Base-by-base conservation (phyloP, 2,797 vertebrate species). In the Pipistrellus pipistrellus region DNA sequence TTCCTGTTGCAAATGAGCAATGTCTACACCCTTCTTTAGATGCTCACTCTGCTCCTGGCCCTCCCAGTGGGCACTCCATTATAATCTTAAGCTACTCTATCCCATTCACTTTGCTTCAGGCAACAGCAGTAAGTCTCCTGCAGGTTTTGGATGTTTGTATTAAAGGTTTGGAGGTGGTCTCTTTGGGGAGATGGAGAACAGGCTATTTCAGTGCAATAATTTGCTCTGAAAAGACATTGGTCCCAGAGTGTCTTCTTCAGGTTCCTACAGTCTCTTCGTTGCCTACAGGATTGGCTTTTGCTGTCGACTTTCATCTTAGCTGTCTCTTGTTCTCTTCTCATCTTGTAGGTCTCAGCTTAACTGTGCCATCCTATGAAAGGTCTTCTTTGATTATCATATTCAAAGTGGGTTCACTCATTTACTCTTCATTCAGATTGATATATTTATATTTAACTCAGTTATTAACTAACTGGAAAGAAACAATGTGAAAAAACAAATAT, bases 31-130 rank as follows among this genome's bases (percentile, higher is more conserved):
- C 51, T 6, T 75, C n/a, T 6, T 35, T n/a, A 35, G 59, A 17
- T 30, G 6, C 15, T 20, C 10, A 11, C 11, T 7, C 6, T 64
- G 30, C 44, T 32, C 59, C 10, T 41, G 6, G 0, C 6, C 20
- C 3, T 46, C 13, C 0, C 0, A 30, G 14, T 0, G 0, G 14
- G 15, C 21, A 30, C 14, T 6, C 38, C 15, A 46, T 25, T 25
- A 30, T 68, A 75, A 53, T 87, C 15, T 44, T 25, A 20, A 25
- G 13, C 32, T 69, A 46, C 48, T 46, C 7, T 73, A 41, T 62
- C 38, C 14, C 27, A 8, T 10, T 71, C 0, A 3, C 21, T 71
- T 62, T 35, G 6, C 23, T 30, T 53, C 68, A 48, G 7, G 13
- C 8, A 46, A 62, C 9, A 59, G 23, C 4, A 75, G 2, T 27